Percentiles rank a stretch among this genome's conserved stretches.
phyloP scores from a whole-genome alignment of 2,113 vertebrate genomes.

The Cyanoramphus novaezelandiae region DNA sequence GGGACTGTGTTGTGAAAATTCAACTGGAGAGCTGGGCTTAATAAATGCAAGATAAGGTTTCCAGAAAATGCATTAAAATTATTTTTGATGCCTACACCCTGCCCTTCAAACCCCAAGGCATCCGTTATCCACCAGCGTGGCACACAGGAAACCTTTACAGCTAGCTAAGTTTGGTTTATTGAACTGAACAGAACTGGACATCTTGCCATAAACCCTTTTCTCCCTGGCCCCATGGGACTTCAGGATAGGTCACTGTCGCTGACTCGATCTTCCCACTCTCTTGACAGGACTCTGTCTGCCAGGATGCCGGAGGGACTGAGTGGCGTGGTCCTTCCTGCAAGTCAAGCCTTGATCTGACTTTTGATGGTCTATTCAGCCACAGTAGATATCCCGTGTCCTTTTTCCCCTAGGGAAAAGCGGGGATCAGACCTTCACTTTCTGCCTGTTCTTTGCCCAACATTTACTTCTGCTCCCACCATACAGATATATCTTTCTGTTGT shows the following conservation, averaged over 20 bases:
- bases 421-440: background rate
- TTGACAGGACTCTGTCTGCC: background rate
- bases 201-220: background rate
- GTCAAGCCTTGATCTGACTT: background rate
- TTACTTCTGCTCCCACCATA: background rate
- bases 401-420: background rate
- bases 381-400: background rate
- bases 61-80: background rate
- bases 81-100: background rate
- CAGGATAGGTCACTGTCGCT: background rate
- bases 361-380: background rate
- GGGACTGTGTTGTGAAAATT: background rate
- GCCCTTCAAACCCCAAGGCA: background rate
- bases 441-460: background rate
- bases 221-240: background rate
- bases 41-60: background rate
- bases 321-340: background rate
- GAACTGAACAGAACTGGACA: background rate
- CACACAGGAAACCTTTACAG: background rate
- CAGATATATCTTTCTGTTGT: background rate
- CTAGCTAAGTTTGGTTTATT: background rate
- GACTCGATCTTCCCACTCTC: background rate
- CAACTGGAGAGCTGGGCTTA: background rate
- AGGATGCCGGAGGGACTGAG: background rate
- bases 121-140: background rate